Base-by-base conservation (phyloP, 2,888 invertebrate genomes). In the Hetaerina titia region DNA sequence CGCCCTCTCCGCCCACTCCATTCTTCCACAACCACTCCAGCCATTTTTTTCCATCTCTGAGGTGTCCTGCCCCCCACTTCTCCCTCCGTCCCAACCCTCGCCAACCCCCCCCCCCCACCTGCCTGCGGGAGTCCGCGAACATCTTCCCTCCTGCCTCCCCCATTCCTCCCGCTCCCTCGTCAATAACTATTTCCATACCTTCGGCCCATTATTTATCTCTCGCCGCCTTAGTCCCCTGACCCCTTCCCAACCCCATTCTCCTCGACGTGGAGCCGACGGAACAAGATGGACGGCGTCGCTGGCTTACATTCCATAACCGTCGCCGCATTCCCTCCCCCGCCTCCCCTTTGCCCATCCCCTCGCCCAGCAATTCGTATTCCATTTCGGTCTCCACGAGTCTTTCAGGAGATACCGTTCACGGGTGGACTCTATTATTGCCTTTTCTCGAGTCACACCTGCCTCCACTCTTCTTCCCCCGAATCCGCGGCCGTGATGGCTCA, bases 151-250 rank as follows among this genome's bases (percentile, higher is more conserved):
- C 90, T 9, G 88, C 88, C 56, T n/a, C n/a, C 81, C 45, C 81
- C 13, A 81, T 22, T 90, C 90, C 92, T 69, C 22, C 69, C 74
- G n/a, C 69, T 92, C 92, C 31, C 92, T 92, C 92, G 56, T 74
- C 92, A 69, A 69, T 92, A 56, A 64, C 92, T 31, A 64, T 92
- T 69, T 92, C 92, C 64, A 92, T 92, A 69, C 74, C 56, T 64
- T 90, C 45, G 90, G 60, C 45, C 64, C 31, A 90, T 90, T 92
- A 69, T 92, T 69, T 56, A 69, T 69, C 69, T 92, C 56, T n/a
- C 58, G 19, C 45, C 56, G 22, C 22, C 45, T 56, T 17, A 15
- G 19, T 88, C 56, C 15, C 56, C 19, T 5, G 88, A n/a, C 69
- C 22, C 64, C 13, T 22, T 31, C 81, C 31, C 9, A n/a, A 22